Evolutionary conservation across 2,113 vertebrate genomes (phyloP).

Genomic region (Bubo bubo): DNA sequence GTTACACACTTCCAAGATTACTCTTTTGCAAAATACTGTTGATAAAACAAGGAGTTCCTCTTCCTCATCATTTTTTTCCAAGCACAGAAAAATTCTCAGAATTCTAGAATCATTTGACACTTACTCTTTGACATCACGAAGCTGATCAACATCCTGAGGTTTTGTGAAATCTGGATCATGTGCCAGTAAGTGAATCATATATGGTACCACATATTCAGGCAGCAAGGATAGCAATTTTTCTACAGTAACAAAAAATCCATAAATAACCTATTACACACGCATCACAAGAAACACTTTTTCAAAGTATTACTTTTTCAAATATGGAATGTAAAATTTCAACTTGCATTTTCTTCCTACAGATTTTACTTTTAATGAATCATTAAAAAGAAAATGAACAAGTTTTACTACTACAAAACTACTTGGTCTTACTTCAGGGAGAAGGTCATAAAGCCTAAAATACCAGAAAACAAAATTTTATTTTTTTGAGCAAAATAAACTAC

Average conservation of each 20-base stretch:
- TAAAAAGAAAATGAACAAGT: background rate
- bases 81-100: background rate
- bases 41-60: background rate
- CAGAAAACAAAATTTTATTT: background rate
- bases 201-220: slow-evolving; percentile 97
- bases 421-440: background rate
- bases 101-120: slow-evolving; percentile 57
- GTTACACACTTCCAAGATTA: background rate
- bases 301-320: background rate
- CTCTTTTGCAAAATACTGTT: background rate
- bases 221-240: slow-evolving; percentile 94
- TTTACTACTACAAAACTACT: background rate
- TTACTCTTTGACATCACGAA: slow-evolving; percentile 99
- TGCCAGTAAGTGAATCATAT: slow-evolving; percentile 96
- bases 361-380: background rate
- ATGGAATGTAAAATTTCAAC: background rate
- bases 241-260: slow-evolving; percentile 64
- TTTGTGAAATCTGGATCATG: slow-evolving; percentile 99
- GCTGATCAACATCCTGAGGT: slow-evolving; percentile 95
- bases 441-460: background rate
- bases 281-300: background rate
- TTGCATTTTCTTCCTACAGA: background rate
- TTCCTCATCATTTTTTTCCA: background rate
- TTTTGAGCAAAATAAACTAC: background rate
- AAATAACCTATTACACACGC: background rate